Base-by-base conservation (phyloP, 2,888 invertebrate species). In the Lepidonotus clava region DNA sequence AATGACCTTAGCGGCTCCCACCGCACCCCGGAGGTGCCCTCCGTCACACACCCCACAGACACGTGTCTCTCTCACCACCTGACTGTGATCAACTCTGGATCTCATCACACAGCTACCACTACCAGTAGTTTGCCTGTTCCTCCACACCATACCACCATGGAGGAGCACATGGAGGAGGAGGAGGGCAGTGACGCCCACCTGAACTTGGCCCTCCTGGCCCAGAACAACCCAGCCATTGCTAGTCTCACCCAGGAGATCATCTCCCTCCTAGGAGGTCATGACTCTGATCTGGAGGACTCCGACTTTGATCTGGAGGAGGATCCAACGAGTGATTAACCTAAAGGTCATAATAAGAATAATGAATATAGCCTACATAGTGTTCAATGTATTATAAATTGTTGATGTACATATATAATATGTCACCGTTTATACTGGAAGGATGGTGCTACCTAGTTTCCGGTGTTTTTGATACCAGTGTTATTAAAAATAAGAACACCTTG, bases 241-340 rank as follows among this genome's bases (percentile, higher is more conserved):
- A 83, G 86, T 84, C 84, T 90, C n/a, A 88, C 90, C 11, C 88
- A 88, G 67, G 89, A 90, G 85, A 87, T 90, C 77, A 61, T 90
- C 76, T 87, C 88, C 83, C 87, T 90, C 0, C 76, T 90, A 18
- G 89, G 80, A 21, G 46, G 32, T 32, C 41, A 46, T 1, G 80
- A 80, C 41, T 80, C 80, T 41, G 80, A 80, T 34, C 80, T 80
- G 41, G 80, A 80, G 5, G 66, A 66, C 6, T 80, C 80, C n/a
- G 80, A 80, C 34, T 80, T 80, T 80, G 80, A 80, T 28, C n/a
- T 80, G 8, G 80, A 80, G 18, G 14, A 36, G 38, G 71, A 71
- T 71, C 71, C 34, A 36, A 21, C 71, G 0, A 71, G 71, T 71
- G 71, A 71, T 61, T 61, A 61, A 24, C 21, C 4, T 14, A n/a